Base-by-base conservation (phyloP, 2,797 vertebrate species). In the Halcyon smyrnensis region DNA sequence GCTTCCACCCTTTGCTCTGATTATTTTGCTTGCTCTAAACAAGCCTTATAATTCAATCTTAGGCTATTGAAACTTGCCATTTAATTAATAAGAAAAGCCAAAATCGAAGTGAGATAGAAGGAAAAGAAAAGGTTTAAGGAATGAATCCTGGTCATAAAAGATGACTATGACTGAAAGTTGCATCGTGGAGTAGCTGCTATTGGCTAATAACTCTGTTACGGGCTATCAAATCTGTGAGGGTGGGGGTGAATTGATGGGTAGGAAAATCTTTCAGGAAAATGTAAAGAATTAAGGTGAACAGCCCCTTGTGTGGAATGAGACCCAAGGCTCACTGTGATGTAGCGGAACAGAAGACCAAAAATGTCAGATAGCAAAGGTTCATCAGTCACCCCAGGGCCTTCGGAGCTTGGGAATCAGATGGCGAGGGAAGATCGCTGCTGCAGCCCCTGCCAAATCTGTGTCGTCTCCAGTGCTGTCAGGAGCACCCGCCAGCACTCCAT, bases 71-170 rank as follows among this genome's bases (percentile, higher is more conserved):
- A 93, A 94, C 43, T 88, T 88, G 70, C 87, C 80, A 94, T 96
- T 96, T 96, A 95, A 96, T 97, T 95, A 96, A 94, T 95, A 74
- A 73, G 93, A 76, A 74, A 95, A 91, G 39, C 77, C 70, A 51
- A 84, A 94, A 94, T 81, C 0, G 15, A 96, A 95, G 77, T 8
- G 51, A 67, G 63, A 50, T 23, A 64, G 59, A 48, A 62, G 54
- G 48, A 53, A 68, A 89, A 69, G 30, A 60, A 78, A 62, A 87
- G 39, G 39, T 69, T 88, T 79, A 90, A 91, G 77, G 84, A 78
- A 57, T 46, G 41, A 82, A 21, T 88, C 41, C 39, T 73, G 51
- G 51, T 56, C 27, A 11, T 95, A n/a, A 86, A 93, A 90, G 65
- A 87, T 67, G 87, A 30, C 54, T 73, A 4, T 71, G 87, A 34